These are phyloP conservation scores for Chaenocephalus aceratus DNA, from an alignment of 2,113 vertebrate species.

Conservation along the genomic window DNA sequence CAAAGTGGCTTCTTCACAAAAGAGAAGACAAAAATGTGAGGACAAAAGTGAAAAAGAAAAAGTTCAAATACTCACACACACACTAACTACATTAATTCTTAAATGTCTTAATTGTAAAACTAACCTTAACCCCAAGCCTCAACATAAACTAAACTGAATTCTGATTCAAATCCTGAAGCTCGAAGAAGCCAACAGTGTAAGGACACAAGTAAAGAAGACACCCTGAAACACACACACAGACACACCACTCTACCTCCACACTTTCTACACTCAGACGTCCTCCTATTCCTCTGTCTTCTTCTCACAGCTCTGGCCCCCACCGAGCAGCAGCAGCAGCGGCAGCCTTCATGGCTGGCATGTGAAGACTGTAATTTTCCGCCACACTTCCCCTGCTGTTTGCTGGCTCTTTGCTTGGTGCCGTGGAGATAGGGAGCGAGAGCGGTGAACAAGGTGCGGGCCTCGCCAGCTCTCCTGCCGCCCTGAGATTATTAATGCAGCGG, in stretches of 20 bases:
- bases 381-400: slow-evolving; percentile 81
- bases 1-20: slow-evolving; percentile 8
- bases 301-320: slow-evolving; percentile 72
- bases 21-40: not conserved
- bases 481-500: slow-evolving; percentile 82
- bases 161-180: not conserved
- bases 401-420: slow-evolving; percentile 73
- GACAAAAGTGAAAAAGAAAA: slow-evolving; percentile 4
- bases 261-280: slow-evolving; percentile 57
- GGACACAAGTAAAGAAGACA: slow-evolving; percentile 12
- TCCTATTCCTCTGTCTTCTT: slow-evolving; percentile 73
- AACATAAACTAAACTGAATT: not conserved
- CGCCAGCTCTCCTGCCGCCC: slow-evolving; percentile 73
- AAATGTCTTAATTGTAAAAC: not conserved
- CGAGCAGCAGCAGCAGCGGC: slow-evolving; percentile 65
- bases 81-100: not conserved
- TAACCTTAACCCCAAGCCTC: not conserved
- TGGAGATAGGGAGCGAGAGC: slow-evolving; percentile 71
- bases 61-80: slow-evolving; percentile 17
- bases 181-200: not conserved
- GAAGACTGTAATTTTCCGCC: slow-evolving; percentile 84
- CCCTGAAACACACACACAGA: slow-evolving; percentile 10
- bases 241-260: slow-evolving; percentile 34
- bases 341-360: slow-evolving; percentile 79
- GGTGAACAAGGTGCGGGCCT: slow-evolving; percentile 76